phyloP scores from a whole-genome alignment of 2,113 vertebrate species.

The Neotoma lepida region DNA sequence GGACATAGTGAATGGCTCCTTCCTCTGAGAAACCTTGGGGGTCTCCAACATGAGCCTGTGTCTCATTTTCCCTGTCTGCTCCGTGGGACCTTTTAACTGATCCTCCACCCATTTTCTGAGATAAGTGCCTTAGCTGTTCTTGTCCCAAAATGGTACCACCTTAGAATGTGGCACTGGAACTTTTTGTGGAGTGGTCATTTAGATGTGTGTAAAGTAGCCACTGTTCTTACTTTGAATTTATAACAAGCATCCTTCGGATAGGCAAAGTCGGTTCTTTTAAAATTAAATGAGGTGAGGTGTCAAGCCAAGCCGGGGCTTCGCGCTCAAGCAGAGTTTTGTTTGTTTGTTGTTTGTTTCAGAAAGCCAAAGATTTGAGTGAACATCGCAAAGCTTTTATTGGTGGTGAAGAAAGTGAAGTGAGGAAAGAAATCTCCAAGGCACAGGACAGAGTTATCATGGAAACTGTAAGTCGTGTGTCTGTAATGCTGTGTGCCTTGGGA shows the following conservation, averaged over 20 bases:
- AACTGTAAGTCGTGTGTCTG: background rate
- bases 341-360: background rate
- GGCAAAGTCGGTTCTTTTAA: background rate
- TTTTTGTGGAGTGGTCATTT: background rate
- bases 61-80: background rate
- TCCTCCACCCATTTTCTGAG: background rate
- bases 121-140: background rate
- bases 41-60: too few relatives aligned
- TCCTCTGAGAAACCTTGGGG: too few relatives aligned
- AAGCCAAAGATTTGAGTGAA: background rate
- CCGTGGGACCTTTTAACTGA: too few relatives aligned
- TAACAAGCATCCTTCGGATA: background rate
- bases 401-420: background rate
- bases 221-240: background rate
- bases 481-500: background rate
- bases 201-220: background rate
- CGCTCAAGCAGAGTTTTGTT: background rate
- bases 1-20: too few relatives aligned
- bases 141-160: background rate
- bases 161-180: background rate
- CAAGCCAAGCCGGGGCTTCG: rapidly evolving
- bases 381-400: background rate
- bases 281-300: background rate
- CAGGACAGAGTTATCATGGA: background rate
- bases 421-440: background rate